Conservation (phyloP, 2,888 invertebrate genomes). For the Nephrotoma flavescens region DNA sequence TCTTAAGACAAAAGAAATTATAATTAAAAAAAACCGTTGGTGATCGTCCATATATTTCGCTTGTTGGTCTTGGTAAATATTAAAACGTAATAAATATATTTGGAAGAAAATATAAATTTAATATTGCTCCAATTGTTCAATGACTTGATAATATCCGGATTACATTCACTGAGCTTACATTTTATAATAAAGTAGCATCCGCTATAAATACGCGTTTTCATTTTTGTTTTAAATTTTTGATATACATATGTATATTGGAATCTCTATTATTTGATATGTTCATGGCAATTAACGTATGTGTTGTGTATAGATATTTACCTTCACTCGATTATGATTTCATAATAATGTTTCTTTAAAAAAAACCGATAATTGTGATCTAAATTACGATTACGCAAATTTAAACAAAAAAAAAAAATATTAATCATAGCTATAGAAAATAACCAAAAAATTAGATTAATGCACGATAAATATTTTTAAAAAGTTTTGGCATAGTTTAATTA, state of each 20-base stretch:
- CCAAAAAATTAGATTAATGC: neutral
- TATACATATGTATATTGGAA: neutral
- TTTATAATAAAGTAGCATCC: neutral
- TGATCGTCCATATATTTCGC: neutral
- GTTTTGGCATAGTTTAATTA: neutral
- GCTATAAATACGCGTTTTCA: neutral
- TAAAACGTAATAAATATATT: neutral
- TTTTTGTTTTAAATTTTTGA: neutral
- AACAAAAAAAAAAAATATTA: neutral
- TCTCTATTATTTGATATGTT: neutral
- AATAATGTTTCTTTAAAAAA: neutral
- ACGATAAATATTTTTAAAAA: neutral
- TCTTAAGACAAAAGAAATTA: neutral
- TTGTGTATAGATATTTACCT: neutral
- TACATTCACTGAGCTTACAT: neutral
- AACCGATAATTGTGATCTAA: neutral
- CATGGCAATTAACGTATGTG: neutral
- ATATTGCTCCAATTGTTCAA: neutral
- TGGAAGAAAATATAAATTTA: neutral
- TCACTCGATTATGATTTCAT: neutral
- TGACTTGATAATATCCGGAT: neutral
- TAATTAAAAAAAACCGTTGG: neutral
- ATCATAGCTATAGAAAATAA: neutral
- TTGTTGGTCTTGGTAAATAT: neutral
- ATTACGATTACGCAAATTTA: neutral